Base-by-base conservation (phyloP, 2,888 invertebrate species). In the Nomada fucata region DNA sequence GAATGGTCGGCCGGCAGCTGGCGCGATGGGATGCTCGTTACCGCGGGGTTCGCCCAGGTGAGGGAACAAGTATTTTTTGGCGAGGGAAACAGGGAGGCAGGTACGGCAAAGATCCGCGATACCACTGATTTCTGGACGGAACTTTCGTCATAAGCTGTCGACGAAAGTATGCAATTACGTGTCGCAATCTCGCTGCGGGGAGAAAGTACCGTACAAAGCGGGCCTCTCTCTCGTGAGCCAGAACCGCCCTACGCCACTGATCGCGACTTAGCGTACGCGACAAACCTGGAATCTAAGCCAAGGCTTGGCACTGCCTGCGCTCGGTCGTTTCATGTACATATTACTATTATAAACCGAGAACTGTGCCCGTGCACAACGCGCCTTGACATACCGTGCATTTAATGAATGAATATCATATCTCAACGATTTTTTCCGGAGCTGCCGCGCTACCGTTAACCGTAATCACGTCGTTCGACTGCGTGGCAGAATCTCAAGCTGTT, bases 211-310 rank as follows among this genome's bases (percentile, higher is more conserved):
- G 78, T 23, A 67, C 60, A 63, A 55, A 26, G 44, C 20, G 20
- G 44, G 57, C 10, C 26, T 70, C 13, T 36, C 36, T 36, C 36
- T 36, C 18, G 36, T 5, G 18, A 10, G 29, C n/a, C 26, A 59
- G 42, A 50, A 29, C 47, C 68, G 53, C 74, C 80, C 79, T 85
- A 81, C 81, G 76, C 84, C 84, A 76, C 55, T 79, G 87, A 64
- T 44, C 76, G 67, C 76, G 76, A 75, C 71, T 79, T 84, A 69
- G 76, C 70, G 76, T 82, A 82, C 82, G 86, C 84, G 89, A 89
- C 89, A 86, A 85, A 83, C 67, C 70, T 85, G 90, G 89, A 89
- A 91, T 91, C 91, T 90, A 86, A 91, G 91, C 87, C 91, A 90
- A 91, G 91, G 91, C 87, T 90, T 81, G 83, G 70, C 80, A 77